A percentile compares a stretch with the other conserved stretches of the same genome.
Conservation (phyloP, 2,797 vertebrate genomes). For the Xyrichtys novacula region DNA sequence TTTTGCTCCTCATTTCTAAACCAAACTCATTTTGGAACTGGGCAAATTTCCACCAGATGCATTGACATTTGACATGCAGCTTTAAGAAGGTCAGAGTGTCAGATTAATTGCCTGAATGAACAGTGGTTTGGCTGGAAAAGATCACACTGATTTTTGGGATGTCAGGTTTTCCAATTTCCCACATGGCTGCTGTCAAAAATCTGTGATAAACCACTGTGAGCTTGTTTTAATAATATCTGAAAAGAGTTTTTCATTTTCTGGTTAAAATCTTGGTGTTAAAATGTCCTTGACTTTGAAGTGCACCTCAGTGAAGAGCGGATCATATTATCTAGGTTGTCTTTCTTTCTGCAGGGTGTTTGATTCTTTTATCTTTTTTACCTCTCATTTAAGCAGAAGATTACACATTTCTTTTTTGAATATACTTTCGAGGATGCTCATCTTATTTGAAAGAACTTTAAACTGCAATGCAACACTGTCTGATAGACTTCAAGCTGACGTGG, state of each 20-base stretch:
- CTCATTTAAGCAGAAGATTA: not conserved
- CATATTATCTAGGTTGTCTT: not conserved
- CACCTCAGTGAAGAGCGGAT: not conserved
- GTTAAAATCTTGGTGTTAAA: not conserved
- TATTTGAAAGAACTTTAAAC: not conserved
- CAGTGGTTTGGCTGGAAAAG: not conserved
- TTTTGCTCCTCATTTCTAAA: too few species aligned
- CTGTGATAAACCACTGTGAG: not conserved
- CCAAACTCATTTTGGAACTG: not conserved
- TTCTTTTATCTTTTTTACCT: not conserved
- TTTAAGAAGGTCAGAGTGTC: not conserved
- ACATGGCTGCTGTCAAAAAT: not conserved
- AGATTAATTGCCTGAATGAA: not conserved
- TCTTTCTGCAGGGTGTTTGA: not conserved
- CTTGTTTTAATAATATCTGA: not conserved
- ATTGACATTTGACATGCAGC: not conserved
- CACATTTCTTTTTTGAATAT: not conserved
- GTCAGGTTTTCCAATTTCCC: constrained; percentile 1
- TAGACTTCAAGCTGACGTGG: constrained; percentile 5
- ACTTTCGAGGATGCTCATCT: not conserved
- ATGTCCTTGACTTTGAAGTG: not conserved
- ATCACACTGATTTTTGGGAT: not conserved
- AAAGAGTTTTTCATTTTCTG: not conserved
- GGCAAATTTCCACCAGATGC: not conserved
- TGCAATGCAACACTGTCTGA: not conserved